These are phyloP conservation scores for Xylota sylvarum DNA, from an alignment of 2,888 invertebrate species.

Conservation along the genomic window DNA sequence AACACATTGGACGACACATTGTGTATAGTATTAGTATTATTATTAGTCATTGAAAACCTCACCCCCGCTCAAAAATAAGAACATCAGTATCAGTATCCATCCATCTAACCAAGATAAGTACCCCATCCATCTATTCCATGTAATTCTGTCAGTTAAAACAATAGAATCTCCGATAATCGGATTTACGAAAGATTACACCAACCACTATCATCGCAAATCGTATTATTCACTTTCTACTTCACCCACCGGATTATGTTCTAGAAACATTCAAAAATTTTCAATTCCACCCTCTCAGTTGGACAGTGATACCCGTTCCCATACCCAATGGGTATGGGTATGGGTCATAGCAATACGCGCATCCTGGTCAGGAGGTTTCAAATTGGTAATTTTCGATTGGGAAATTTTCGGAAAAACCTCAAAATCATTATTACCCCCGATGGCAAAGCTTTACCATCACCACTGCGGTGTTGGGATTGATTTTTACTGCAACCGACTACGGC, in stretches of 20 bases:
- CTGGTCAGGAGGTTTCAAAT: slow-evolving; percentile 15
- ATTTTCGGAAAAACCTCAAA: slow-evolving; percentile 62
- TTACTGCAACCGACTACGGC: slow-evolving; percentile 55
- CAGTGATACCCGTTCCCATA: no score
- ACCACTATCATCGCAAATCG: slow-evolving; percentile 54
- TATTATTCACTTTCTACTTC: slow-evolving; percentile 60
- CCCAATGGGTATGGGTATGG: no score
- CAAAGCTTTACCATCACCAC: not conserved
- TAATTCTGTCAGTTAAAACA: slow-evolving; percentile 47
- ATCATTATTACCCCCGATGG: slow-evolving; percentile 45
- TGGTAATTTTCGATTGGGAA: slow-evolving; percentile 57
- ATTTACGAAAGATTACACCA: slow-evolving; percentile 52
- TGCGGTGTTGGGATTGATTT: slow-evolving; percentile 46
- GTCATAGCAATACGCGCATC: no score
- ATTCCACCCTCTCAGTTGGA: slow-evolving; percentile 1
- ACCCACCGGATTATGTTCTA: slow-evolving; percentile 33
- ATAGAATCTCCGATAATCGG: slow-evolving; percentile 45
- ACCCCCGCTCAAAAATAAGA: not conserved
- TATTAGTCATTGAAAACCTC: no score
- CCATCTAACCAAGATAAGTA: not conserved
- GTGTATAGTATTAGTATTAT: no score
- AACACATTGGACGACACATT: no score
- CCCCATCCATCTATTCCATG: slow-evolving; percentile 11
- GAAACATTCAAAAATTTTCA: slow-evolving; percentile 12
- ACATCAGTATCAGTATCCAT: not conserved